Percentiles rank a stretch among this genome's conserved stretches.
phyloP scores from a whole-genome alignment of 2,797 vertebrate genomes.

The Platalea minor region DNA sequence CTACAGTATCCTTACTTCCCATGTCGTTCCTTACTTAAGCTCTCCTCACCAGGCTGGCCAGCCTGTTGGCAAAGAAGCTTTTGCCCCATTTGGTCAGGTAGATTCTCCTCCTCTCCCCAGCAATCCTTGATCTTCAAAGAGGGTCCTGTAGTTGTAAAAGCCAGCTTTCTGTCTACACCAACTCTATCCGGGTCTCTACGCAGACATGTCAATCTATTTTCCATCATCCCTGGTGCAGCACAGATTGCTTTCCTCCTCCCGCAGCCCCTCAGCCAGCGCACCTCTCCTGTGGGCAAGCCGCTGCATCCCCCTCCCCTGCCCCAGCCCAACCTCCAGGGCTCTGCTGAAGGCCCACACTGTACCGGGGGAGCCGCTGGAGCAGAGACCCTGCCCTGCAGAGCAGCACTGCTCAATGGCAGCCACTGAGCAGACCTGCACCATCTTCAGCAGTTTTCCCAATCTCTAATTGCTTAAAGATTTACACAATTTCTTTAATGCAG shows the following conservation, averaged over 20 bases:
- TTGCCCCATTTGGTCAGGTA: neutral
- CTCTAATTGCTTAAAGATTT: neutral
- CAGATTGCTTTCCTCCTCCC: neutral
- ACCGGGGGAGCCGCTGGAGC: neutral
- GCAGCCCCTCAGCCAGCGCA: neutral
- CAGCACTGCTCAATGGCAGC: fast-evolving
- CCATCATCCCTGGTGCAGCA: neutral
- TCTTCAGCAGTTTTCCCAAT: neutral
- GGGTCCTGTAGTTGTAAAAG: neutral
- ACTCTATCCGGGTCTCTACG: neutral
- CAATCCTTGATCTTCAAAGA: neutral
- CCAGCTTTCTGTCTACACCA: neutral
- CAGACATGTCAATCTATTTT: neutral
- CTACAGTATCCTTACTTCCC: neutral
- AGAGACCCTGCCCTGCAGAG: neutral
- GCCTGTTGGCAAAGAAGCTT: neutral
- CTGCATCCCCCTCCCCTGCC: neutral
- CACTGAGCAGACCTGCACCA: neutral
- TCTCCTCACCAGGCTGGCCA: neutral
- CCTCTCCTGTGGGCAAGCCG: neutral
- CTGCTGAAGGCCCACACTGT: neutral
- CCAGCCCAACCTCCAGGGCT: neutral
- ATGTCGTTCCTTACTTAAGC: neutral
- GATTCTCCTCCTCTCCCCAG: neutral
- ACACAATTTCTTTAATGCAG: neutral